Evolutionary conservation across 2,797 vertebrate genomes (phyloP).

Genomic region (Pelobates cultripes): DNA sequence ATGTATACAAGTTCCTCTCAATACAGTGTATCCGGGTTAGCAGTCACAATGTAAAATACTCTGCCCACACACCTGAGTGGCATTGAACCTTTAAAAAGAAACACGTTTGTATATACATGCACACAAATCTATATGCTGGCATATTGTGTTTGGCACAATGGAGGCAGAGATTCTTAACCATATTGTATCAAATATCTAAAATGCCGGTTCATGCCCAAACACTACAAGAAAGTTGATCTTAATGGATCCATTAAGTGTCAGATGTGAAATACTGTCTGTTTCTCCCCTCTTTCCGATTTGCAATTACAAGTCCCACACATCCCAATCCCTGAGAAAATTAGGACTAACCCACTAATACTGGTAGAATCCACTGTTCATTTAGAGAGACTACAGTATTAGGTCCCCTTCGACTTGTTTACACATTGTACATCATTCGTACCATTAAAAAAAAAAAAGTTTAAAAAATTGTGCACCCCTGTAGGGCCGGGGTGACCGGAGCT

Average conservation of each 20-base stretch:
- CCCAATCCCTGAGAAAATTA: slow-evolving; percentile 52
- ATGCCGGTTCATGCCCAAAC: neutral
- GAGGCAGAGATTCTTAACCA: slow-evolving; percentile 57
- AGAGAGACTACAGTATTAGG: neutral
- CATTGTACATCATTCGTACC: slow-evolving; percentile 20
- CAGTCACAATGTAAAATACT: slow-evolving; percentile 36
- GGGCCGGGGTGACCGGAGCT: no score
- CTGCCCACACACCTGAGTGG: slow-evolving; percentile 36
- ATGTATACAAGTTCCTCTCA: slow-evolving; percentile 7
- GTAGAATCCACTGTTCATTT: neutral
- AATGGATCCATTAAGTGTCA: neutral
- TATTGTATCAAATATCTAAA: neutral
- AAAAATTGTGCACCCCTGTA: no score
- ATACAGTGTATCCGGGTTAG: slow-evolving; percentile 47
- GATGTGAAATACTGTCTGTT: neutral
- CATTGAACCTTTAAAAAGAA: slow-evolving; percentile 41
- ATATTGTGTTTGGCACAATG: slow-evolving; percentile 60
- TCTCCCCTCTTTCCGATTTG: neutral
- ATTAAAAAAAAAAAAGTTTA: slow-evolving; percentile 33
- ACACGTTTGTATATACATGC: slow-evolving; percentile 9
- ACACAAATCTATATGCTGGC: slow-evolving; percentile 23
- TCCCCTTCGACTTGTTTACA: neutral
- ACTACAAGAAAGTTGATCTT: neutral
- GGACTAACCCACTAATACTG: slow-evolving; percentile 14
- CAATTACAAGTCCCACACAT: slow-evolving; percentile 22